Base-by-base conservation (phyloP, 1,140 invertebrate genomes). In the Macrocentrus cingulum region DNA sequence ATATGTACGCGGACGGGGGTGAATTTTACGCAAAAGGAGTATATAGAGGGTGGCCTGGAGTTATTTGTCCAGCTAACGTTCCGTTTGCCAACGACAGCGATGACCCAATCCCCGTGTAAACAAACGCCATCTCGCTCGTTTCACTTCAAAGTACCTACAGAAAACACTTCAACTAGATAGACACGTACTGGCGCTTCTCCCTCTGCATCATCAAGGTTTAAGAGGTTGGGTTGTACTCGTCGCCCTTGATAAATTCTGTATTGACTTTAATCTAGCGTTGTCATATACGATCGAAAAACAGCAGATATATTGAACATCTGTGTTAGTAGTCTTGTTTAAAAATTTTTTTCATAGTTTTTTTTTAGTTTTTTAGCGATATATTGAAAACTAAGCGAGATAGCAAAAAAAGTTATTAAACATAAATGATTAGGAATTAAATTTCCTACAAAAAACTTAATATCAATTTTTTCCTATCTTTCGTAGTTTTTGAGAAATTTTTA, bases 61-160 rank as follows among this genome's bases (percentile, higher is more conserved):
- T 20, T 63, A 63, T 63, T 63, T 63, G 57, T 56, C 50, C 61
- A 57, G 57, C 42, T 59, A 60, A 63, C 57, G 53, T 63, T 63
- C 54, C 49, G 57, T 63, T 63, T 63, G 57, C 61, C 57, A 36
- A 54, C 45, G 44, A 51, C 55, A 54, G 59, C 52, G 52, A 59
- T 59, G 61, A 63, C 57, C 61, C 54, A 63, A 63, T 63, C 61
- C 53, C 51, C 44, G 15, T 39, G 49, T 41, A 59, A 62, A 62
- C 56, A 62, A 45, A 45, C 32, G 22, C 25, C 7, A 20, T 18
- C 36, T 39, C 36, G 20, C 34, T 34, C 25, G 48, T 34, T 49
- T 23, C 34, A 22, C 54, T 37, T 56, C 44, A 49, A 56, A 56
- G 45, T 18, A 44, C 45, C n/a, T 48, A 48, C 6, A 48, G 20